Base-by-base conservation (phyloP, 2,888 invertebrate species). In the Muschampia plurimacula region DNA sequence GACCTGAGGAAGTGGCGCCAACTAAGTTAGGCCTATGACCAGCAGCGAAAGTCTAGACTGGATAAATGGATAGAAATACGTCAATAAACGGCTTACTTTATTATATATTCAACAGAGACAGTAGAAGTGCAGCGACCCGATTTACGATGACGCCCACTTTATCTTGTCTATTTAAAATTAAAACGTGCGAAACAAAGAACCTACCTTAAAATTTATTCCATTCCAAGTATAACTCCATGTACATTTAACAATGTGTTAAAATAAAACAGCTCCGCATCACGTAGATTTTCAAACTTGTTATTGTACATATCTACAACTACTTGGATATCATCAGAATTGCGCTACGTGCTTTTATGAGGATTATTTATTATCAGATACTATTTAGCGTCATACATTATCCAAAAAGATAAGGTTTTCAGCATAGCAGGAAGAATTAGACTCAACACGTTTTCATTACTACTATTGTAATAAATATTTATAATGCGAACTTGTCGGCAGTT, bases 361-460 rank as follows among this genome's bases (percentile, higher is more conserved):
- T 83, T 85, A 79, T 76, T 79, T 77, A 79, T 80, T 83, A 85
- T 83, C 87, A 85, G 86, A 85, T 84, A 83, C 74, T 71, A 75
- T 77, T 78, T 77, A 82, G 85, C 89, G 91, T 90, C 89, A 90
- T 79, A 78, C 76, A 78, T 84, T 89, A 89, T 91, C 89, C 87
- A 76, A 78, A 80, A 67, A 82, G 92, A 92, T 92, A 91, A 91
- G 84, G 84, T 85, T 90, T 85, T 83, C 80, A 82, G 81, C 80
- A 80, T 77, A 81, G 77, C 80, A 79, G 81, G 80, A 84, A 81
- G 83, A 83, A 84, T 77, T 78, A 78, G 76, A 83, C 84, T 83
- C 78, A 84, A 87, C 89, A 87, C 87, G 88, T 88, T 82, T 84
- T 85, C 83, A 87, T 84, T 82, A 78, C 77, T 76, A 75, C 70